phyloP scores from a whole-genome alignment of 2,888 invertebrate species.

The Cataglyphis albicans region DNA sequence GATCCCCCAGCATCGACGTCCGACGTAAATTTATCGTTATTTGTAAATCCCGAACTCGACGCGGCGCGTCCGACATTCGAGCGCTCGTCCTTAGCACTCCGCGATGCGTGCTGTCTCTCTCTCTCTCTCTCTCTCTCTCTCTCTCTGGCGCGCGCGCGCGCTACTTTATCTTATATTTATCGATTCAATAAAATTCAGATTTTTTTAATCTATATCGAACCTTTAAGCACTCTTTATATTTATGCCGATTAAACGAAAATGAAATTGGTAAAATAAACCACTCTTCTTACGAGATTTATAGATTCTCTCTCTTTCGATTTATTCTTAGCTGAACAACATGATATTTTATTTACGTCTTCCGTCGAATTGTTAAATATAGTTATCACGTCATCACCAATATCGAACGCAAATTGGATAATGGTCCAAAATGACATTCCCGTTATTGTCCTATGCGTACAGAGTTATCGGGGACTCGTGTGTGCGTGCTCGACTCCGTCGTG shows the following conservation, averaged over 20 bases:
- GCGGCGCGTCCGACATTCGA: constrained; percentile 58
- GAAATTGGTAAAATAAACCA: neutral
- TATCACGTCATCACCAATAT: constrained; percentile 5
- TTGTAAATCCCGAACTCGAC: constrained; percentile 76
- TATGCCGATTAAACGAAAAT: neutral
- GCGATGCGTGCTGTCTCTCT: constrained; percentile 20
- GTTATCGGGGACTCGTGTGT: neutral
- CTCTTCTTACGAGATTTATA: neutral
- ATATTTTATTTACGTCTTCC: neutral
- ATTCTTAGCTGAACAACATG: neutral
- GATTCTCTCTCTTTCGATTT: neutral
- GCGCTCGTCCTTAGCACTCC: constrained; percentile 61
- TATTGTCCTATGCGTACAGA: constrained; percentile 6
- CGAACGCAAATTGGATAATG: constrained; percentile 10
- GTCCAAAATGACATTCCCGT: neutral
- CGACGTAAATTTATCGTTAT: constrained; percentile 83
- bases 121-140: neutral
- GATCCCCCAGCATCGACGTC: constrained; percentile 68
- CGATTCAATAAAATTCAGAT: constrained; percentile 9
- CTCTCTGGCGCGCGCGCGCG: neutral
- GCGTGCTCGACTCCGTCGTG: constrained; percentile 12
- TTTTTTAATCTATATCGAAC: neutral
- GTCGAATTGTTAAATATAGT: constrained; percentile 25
- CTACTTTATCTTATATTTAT: constrained; percentile 33
- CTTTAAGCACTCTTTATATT: neutral